These are phyloP conservation scores for Aphis craccivora DNA, from an alignment of 1,140 invertebrate genomes.

Conservation along the genomic window DNA sequence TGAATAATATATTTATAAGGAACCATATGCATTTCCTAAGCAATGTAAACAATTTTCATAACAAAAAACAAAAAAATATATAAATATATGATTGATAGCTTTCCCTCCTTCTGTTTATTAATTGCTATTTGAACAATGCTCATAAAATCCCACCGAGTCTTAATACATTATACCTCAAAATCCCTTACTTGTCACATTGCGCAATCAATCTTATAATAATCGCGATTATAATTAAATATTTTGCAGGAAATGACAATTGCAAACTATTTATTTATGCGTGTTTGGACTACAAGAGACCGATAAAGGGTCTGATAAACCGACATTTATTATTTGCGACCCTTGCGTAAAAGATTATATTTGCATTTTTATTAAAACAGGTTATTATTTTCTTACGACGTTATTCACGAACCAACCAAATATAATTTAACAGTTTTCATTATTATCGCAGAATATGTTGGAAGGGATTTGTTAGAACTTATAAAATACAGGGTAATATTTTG, in stretches of 20 bases:
- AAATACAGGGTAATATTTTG: not conserved
- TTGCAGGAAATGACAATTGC: conserved; percentile 35
- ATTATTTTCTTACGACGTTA: not conserved
- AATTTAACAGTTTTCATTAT: not conserved
- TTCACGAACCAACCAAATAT: not conserved
- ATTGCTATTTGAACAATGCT: conserved; percentile 35
- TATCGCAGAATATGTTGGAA: not conserved
- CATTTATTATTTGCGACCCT: conserved; percentile 21
- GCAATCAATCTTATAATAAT: conserved; percentile 44
- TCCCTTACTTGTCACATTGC: conserved; percentile 16
- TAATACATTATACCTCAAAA: conserved; percentile 7
- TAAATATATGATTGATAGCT: conserved; percentile 27
- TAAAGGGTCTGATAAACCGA: conserved; percentile 26
- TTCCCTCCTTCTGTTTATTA: not conserved
- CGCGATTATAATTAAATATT: conserved; percentile 47
- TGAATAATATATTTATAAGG: not conserved
- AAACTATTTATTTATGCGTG: conserved; percentile 39
- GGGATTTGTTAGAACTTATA: not conserved
- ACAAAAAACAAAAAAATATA: not conserved
- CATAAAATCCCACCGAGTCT: not conserved
- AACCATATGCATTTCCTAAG: conserved; percentile 24
- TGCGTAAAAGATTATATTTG: conserved; percentile 26
- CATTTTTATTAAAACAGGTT: conserved; percentile 42
- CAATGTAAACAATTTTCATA: conserved; percentile 6
- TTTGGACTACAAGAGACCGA: not conserved